Evolutionary conservation across 30 jellyfish, hydroid and myxozoan genomes (phyloP).

Genomic region (Aurelia sp.): DNA sequence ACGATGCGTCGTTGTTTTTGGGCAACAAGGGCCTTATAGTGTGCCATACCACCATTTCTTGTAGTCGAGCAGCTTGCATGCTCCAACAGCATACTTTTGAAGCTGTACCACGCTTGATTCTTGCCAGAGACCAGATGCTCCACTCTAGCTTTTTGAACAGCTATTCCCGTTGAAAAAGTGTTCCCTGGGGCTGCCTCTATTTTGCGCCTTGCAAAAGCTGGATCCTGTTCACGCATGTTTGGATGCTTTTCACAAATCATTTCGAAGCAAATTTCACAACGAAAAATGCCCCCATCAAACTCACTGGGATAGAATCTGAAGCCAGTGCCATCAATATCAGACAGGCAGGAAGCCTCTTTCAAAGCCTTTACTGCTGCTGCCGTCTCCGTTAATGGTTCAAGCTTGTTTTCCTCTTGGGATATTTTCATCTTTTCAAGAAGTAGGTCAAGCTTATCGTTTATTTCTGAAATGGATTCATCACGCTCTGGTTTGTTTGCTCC

Average conservation of each 20-base stretch:
- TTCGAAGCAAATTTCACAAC: slow-evolving; percentile 45
- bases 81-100: slow-evolving; percentile 40
- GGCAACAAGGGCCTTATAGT: slow-evolving; percentile 49
- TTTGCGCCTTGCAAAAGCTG: slow-evolving; percentile 36
- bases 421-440: slow-evolving; percentile 30
- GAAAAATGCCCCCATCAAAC: slow-evolving; percentile 56
- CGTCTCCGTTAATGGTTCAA: slow-evolving; percentile 22
- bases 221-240: slow-evolving; percentile 16
- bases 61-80: slow-evolving; percentile 54
- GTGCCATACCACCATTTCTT: slow-evolving; percentile 48
- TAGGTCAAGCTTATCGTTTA: not conserved
- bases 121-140: slow-evolving; percentile 40
- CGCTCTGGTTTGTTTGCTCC: slow-evolving; percentile 3
- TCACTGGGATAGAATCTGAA: slow-evolving; percentile 46
- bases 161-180: slow-evolving; percentile 32
- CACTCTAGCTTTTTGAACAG: slow-evolving; percentile 34
- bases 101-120: slow-evolving; percentile 52
- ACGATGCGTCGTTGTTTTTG: slow-evolving; percentile 30
- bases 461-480: slow-evolving; percentile 19
- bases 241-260: slow-evolving; percentile 58
- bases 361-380: slow-evolving; percentile 32
- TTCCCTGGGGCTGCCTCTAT: slow-evolving; percentile 42
- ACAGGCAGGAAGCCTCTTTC: slow-evolving; percentile 49
- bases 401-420: slow-evolving; percentile 38
- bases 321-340: slow-evolving; percentile 51